Conservation (phyloP, 2,888 invertebrate genomes). For the Agrochola litura region DNA sequence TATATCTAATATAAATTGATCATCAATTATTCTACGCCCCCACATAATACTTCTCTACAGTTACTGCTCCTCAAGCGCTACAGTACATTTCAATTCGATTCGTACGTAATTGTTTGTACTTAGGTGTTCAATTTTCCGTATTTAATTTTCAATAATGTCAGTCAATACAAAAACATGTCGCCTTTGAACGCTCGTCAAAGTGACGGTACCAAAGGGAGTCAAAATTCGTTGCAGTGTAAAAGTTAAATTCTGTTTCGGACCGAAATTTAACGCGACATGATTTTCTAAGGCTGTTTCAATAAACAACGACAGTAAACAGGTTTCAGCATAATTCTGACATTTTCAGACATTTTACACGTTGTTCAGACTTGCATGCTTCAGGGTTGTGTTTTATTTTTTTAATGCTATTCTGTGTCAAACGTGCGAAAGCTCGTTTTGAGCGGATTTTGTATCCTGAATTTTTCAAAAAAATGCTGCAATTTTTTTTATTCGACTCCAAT, state of each 20-base stretch:
- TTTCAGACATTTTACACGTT: conserved; percentile 17
- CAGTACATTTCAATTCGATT: too few relatives aligned
- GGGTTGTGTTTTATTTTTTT: conserved; percentile 11
- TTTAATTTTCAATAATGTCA: conserved; percentile 8
- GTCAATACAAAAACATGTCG: background rate
- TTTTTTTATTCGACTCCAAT: background rate
- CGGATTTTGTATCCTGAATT: background rate
- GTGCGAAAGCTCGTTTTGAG: background rate
- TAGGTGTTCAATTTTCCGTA: background rate
- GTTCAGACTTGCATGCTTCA: conserved; percentile 10
- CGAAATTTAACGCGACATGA: conserved; percentile 1
- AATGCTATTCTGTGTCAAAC: background rate
- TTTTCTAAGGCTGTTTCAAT: conserved; percentile 37
- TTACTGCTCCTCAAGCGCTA: too few relatives aligned
- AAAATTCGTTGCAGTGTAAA: conserved; percentile 20
- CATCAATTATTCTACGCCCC: too few relatives aligned
- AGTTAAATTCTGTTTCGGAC: conserved; percentile 12
- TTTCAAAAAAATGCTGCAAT: background rate
- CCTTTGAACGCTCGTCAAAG: background rate
- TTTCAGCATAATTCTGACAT: conserved; percentile 18
- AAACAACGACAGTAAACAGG: conserved; percentile 23
- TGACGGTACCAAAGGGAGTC: background rate
- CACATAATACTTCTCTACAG: too few relatives aligned
- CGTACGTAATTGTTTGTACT: background rate
- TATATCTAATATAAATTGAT: too few relatives aligned